Base-by-base conservation (phyloP, 1,140 invertebrate species). In the Drosophila willistoni region DNA sequence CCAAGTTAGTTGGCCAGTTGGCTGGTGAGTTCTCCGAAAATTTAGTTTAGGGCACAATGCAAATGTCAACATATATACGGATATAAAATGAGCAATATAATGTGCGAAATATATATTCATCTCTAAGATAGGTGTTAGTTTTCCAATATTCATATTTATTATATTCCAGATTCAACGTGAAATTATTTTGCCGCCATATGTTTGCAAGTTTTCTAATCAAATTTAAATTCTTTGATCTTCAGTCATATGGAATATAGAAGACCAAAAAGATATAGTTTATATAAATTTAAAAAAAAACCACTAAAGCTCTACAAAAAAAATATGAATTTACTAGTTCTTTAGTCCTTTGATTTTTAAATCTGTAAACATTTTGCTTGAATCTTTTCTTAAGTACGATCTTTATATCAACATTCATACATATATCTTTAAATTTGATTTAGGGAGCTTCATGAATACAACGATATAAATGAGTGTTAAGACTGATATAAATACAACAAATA, bases 1-100 rank as follows among this genome's bases (percentile, higher is more conserved):
- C 59, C 44, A 29, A 51, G 44, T 22, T 51, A 51, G 29, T 29
- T 64, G 19, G 73, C 36, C 44, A n/a, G 22, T 14, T n/a, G 41
- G 74, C 12, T 59, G 33, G 65, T 64, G 44, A 55, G 70, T 77
- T 77, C 73, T 42, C 19, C 36, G 73, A 44, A 77, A 77, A 77
- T 51, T 29, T 12, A n/a, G 44, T 51, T 51, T 51, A 22, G 7
- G 7, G 10, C 42, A 77, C 64, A 39, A 66, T 71, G 55, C 34
- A 44, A 36, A 73, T 70, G 79, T 64, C 64, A 39, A 39, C 56
- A 70, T 47, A 57, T 12, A 70, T 55, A 57, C 29, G 29, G 29
- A 29, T 29, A 56, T 19, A 9, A 51, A 44, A 42, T 47, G 17
- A 12, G 17, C 33, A 19, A 59, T 59, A 59, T 19, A 39, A 59